phyloP scores from a whole-genome alignment of 2,797 vertebrate species.

The Bucorvus abyssinicus region DNA sequence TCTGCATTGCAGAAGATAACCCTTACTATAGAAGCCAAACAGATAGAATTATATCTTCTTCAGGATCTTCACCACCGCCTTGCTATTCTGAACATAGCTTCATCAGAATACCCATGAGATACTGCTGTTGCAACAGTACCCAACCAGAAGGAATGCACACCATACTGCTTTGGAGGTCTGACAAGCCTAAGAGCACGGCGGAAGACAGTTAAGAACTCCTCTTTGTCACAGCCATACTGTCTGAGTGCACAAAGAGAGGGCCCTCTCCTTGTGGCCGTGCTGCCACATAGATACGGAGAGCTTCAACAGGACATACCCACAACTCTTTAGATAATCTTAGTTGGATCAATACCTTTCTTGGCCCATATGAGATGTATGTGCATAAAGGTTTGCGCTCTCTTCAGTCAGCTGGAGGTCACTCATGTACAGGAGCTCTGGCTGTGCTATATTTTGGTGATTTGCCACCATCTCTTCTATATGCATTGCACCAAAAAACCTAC shows the following conservation, averaged over 20 bases:
- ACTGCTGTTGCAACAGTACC: background rate
- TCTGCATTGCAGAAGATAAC: background rate
- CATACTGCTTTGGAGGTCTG: background rate
- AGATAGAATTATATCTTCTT: background rate
- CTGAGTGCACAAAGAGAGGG: background rate
- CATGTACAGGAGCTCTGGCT: conserved; percentile 3
- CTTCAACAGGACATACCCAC: conserved; percentile 36
- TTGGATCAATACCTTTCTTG: background rate
- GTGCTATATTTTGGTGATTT: background rate
- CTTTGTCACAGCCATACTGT: background rate
- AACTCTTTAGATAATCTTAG: background rate
- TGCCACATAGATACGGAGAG: background rate
- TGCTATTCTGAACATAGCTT: background rate
- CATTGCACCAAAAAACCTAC: conserved; percentile 23
- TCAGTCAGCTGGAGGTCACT: conserved; percentile 7
- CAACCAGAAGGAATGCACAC: conserved; percentile 15
- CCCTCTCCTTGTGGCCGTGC: background rate
- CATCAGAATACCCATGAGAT: background rate
- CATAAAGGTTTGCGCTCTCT: background rate
- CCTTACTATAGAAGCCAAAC: background rate
- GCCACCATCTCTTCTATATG: conserved; percentile 1
- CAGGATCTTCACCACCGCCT: background rate
- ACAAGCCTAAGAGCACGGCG: background rate
- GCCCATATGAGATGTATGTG: background rate
- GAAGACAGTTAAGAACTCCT: conserved; percentile 18